Base-by-base conservation (phyloP, 2,797 vertebrate species). In the Gorsachius magnificus region DNA sequence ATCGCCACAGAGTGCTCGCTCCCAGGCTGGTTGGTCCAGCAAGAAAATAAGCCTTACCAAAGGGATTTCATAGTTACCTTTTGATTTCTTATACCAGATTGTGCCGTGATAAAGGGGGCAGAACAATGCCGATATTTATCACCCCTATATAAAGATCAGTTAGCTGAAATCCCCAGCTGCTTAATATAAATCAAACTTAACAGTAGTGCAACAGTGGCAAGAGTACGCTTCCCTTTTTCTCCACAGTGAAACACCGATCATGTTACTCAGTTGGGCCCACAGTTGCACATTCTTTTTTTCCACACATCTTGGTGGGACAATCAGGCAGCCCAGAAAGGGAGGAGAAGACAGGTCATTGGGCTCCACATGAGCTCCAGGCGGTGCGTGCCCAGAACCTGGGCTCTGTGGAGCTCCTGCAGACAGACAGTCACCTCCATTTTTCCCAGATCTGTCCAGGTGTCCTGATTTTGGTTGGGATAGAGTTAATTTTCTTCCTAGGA, bases 171-270 rank as follows among this genome's bases (percentile, higher is more conserved):
- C 83, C 64, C 15, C 22, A 25, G 28, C 28, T 80, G 10, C 60
- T 83, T 50, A 38, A 65, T 1, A 70, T 10, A 87, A 93, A 66
- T 33, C 26, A 69, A 83, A 29, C 60, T 79, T 60, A 57, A 87
- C 0, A 10, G 21, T 16, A 56, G 0, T 10, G 33, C 25, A 80
- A 7, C 6, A 61, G 20, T 28, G 10, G 6, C 46, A 5, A 71
- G 38, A 36, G 20, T 8, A 16, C 3, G 0, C 24, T 54, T 89
- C 61, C 74, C 33, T 58, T 82, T 78, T 58, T 38, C 43, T 78
- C 61, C 13, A 13, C 2, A 0, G 22, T 28, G 9, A 75, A 50
- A 68, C 19, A 64, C 9, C 0, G 0, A 22, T 7, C 16, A 21
- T 0, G 1, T 58, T 68, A 12, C 36, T 51, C 29, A 7, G 7